These are phyloP conservation scores for Andinoacara biseriatus DNA, from an alignment of 2,113 vertebrate genomes.

Conservation along the genomic window DNA sequence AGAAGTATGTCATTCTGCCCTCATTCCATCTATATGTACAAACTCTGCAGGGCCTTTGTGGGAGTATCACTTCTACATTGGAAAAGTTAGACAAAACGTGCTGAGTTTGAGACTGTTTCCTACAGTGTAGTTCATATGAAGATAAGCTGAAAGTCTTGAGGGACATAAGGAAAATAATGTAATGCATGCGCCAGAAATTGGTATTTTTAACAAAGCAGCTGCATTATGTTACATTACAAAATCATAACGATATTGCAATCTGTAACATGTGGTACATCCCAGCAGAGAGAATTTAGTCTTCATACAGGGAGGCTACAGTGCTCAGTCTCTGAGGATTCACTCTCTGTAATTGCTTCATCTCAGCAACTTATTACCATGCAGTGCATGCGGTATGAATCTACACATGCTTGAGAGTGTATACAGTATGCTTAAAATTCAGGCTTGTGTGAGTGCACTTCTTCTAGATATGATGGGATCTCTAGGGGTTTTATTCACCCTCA, in stretches of 20 bases:
- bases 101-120: not conserved
- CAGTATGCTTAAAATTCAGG: slow-evolving; percentile 12
- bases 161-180: not conserved
- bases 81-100: slow-evolving; percentile 6
- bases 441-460: not conserved
- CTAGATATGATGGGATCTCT: slow-evolving; percentile 39
- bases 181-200: not conserved
- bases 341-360: slow-evolving; percentile 29
- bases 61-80: not conserved
- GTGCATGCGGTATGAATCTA: not conserved
- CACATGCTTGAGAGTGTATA: not conserved
- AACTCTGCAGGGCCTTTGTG: not conserved
- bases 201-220: not conserved
- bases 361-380: not conserved
- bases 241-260: not conserved
- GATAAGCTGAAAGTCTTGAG: not conserved
- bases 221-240: not conserved
- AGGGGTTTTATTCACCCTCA: slow-evolving; percentile 19
- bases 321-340: slow-evolving; percentile 18
- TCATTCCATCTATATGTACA: slow-evolving; percentile 21
- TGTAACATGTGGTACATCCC: not conserved
- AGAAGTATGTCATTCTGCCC: not conserved
- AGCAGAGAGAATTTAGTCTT: not conserved
- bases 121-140: not conserved
- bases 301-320: not conserved